Base-by-base conservation (phyloP, 2,888 invertebrate genomes). In the Cryptocheilus praepositus region DNA sequence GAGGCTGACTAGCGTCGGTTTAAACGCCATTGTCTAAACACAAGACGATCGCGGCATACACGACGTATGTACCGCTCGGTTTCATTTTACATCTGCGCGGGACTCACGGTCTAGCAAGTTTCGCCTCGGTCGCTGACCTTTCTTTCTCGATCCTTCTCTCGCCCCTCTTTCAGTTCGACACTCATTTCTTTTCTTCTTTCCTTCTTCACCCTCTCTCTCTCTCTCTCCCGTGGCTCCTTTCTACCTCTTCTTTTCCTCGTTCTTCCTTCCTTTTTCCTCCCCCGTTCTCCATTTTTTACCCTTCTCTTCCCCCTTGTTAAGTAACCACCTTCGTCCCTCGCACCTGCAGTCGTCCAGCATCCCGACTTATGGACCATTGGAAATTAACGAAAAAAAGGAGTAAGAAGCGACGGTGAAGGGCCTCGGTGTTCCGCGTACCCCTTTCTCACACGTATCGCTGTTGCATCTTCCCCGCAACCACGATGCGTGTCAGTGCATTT, bases 61-160 rank as follows among this genome's bases (percentile, higher is more conserved):
- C 61, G 69, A 64, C 68, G 71, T 55, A 66, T 74, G 73, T 70
- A 22, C 11, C 56, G 77, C 77, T 74, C 77, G 75, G 71, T 77
- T 77, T 76, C 70, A 67, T 80, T 79, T 79, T 74, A 72, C 77
- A 74, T 79, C 76, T 77, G 70, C 49, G n/a, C 75, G 74, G 80
- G 79, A 76, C 83, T 85, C 81, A 85, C 81, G 85, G 83, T 85
- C 85, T 85, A 83, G 82, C 84, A 82, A 84, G 83, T 85, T 85
- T 83, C 73, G 82, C 81, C 70, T 79, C 83, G 84, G 85, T 85
- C 85, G 74, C 78, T 83, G 85, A 83, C 84, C 83, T 73, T 43
- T 59, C 56, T 46, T 60, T 70, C 55, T 67, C 66, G 46, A 58
- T 71, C 68, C 66, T 64, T 59, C 45, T 43, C 21, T 55, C 54